Percentiles rank a stretch among this genome's conserved stretches.
These are phyloP conservation scores for Dendrolimus houi DNA, from an alignment of 2,888 invertebrate species.

Conservation along the genomic window DNA sequence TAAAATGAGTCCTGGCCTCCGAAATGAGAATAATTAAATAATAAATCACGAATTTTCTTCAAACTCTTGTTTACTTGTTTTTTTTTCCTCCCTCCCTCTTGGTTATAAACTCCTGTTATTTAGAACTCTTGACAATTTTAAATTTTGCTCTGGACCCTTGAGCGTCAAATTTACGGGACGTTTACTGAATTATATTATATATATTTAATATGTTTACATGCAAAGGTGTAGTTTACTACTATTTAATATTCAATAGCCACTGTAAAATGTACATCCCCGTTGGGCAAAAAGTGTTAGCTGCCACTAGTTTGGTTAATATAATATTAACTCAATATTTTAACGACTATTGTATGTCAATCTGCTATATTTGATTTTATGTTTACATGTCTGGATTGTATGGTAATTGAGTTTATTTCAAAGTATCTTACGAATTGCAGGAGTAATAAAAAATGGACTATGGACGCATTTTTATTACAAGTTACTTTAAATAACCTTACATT, in stretches of 20 bases:
- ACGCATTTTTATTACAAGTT: background rate
- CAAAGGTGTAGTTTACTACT: background rate
- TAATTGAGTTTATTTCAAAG: background rate
- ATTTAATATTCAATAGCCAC: background rate
- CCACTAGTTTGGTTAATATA: background rate
- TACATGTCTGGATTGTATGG: background rate
- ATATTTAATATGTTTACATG: too few species aligned
- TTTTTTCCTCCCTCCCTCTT: too few species aligned
- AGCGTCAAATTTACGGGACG: too few species aligned
- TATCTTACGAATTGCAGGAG: background rate
- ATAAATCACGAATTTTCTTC: too few species aligned
- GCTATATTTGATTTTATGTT: background rate
- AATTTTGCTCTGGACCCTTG: too few species aligned
- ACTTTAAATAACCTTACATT: too few species aligned
- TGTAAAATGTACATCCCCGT: background rate
- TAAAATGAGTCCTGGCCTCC: too few species aligned
- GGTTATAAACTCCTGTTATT: too few species aligned
- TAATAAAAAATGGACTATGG: background rate
- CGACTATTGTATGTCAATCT: background rate
- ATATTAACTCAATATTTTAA: background rate
- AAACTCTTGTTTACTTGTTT: too few species aligned
- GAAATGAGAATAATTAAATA: too few species aligned
- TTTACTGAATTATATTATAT: too few species aligned
- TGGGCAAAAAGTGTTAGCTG: background rate
- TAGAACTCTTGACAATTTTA: too few species aligned